Evolutionary conservation across 2,888 invertebrate species (phyloP), one percentile per base, ranked within the genome.

Genomic region (Agrochola lychnidis): DNA sequence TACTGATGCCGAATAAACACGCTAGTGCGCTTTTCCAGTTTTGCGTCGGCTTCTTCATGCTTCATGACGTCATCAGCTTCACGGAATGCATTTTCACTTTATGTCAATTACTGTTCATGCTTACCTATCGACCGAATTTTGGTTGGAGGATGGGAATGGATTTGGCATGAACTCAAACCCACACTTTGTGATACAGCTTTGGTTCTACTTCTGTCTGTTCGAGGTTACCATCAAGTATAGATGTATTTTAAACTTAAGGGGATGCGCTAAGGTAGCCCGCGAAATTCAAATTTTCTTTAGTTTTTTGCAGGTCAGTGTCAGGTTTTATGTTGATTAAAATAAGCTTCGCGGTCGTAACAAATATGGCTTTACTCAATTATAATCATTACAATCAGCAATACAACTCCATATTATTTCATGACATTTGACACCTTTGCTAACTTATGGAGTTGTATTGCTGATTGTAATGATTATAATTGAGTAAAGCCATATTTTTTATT

Each of bases 1-100:
- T 57, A 82, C 68, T 73, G 73, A 73, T 82, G 78, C 72, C 53
- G 78, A 71, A 84, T 62, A 67, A 22, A 69, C 16, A n/a, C n/a
- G 12, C 25, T 53, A 45, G 69, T 61, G 61, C 19, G 81, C 68
- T 62, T 79, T 51, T n/a, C 48, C 4, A 51, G 14, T 71, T 51
- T 42, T 61, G 6, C 36, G 36, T 16, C 7, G 19, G 81, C 82
- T 84, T 66, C 3, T 69, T 36, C 45, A 84, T 62, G 68, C 36
- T 68, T 61, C n/a, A 19, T 68, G 57, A 10, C 16, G 16, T 57
- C 19, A n/a, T 61, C 36, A 59, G 68, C 36, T 68, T 59, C 59
- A 40, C 7, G 25, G 16, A 76, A 76, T 76, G 82, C n/a, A 16
- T 66, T 62, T 62, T 75, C n/a, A 42, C 61, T 75, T 79, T 40